A percentile compares a stretch with the other conserved stretches of the same genome.
Conservation (phyloP, 2,113 vertebrate species). For the Panthera tigris region DNA sequence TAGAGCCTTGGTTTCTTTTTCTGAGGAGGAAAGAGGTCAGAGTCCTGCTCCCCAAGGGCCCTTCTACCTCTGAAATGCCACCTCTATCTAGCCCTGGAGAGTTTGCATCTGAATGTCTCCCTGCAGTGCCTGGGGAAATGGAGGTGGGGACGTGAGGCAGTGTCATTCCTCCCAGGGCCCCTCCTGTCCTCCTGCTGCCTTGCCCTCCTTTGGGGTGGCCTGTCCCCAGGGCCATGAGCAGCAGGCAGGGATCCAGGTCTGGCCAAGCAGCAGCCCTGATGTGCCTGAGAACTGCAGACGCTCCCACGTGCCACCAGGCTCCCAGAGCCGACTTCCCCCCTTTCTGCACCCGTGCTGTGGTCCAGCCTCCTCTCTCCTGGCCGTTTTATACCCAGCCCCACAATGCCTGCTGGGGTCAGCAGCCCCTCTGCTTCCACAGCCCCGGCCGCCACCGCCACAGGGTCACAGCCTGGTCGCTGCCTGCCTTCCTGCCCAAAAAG, state of each 20-base stretch:
- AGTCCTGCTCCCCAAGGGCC: not conserved
- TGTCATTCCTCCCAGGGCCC: slow-evolving; percentile 83
- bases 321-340: not conserved
- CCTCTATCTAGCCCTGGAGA: not conserved
- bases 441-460: not conserved
- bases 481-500: not conserved
- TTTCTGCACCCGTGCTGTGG: fast-evolving
- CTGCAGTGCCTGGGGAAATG: fast-evolving
- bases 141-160: slow-evolving; percentile 84
- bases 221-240: not conserved
- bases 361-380: not conserved
- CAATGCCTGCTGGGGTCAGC: not conserved
- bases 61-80: not conserved
- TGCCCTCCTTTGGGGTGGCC: not conserved
- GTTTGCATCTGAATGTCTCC: not conserved
- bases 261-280: not conserved
- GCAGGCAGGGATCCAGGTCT: not conserved
- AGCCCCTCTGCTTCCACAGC: not conserved
- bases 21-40: not conserved
- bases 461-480: not conserved
- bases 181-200: not conserved
- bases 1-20: not conserved
- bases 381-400: not conserved
- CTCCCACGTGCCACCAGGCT: slow-evolving; percentile 37
- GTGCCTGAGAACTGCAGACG: not conserved